Conservation (phyloP, 2,797 vertebrate genomes). For the Knipowitschia caucasica region DNA sequence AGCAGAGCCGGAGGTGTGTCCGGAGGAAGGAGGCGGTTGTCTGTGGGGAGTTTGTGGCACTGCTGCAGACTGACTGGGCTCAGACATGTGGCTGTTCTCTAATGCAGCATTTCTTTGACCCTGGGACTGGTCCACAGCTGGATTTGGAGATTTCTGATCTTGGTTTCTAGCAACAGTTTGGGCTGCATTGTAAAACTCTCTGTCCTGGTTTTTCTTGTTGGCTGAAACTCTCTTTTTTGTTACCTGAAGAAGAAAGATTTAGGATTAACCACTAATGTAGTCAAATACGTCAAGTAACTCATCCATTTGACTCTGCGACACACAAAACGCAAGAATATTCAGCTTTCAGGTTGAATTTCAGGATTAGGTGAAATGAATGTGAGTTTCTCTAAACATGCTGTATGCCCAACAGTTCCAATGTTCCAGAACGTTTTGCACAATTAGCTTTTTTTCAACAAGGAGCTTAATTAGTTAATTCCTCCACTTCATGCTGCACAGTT, state of each 20-base stretch:
- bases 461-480: too few relatives aligned
- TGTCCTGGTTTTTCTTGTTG: slow-evolving; percentile 85
- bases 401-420: too few relatives aligned
- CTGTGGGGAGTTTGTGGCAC: slow-evolving; percentile 66
- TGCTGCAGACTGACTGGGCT: slow-evolving; percentile 36
- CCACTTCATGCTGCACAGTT: too few relatives aligned
- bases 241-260: slow-evolving; percentile 75
- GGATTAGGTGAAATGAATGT: too few relatives aligned
- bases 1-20: slow-evolving; percentile 79
- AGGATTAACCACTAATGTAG: not conserved
- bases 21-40: slow-evolving; percentile 54
- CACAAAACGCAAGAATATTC: too few relatives aligned
- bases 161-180: slow-evolving; percentile 62
- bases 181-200: slow-evolving; percentile 77
- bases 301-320: too few relatives aligned
- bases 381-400: too few relatives aligned
- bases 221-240: slow-evolving; percentile 93
- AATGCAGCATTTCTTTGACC: slow-evolving; percentile 8
- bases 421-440: too few relatives aligned
- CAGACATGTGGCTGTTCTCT: slow-evolving; percentile 15
- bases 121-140: slow-evolving; percentile 25
- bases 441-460: too few relatives aligned
- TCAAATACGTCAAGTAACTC: too few relatives aligned
- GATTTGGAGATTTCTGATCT: slow-evolving; percentile 57
- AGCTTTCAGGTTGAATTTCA: too few relatives aligned